Evolutionary conservation across 2,113 vertebrate genomes (phyloP).

Genomic region (Phylloscopus whistleri): DNA sequence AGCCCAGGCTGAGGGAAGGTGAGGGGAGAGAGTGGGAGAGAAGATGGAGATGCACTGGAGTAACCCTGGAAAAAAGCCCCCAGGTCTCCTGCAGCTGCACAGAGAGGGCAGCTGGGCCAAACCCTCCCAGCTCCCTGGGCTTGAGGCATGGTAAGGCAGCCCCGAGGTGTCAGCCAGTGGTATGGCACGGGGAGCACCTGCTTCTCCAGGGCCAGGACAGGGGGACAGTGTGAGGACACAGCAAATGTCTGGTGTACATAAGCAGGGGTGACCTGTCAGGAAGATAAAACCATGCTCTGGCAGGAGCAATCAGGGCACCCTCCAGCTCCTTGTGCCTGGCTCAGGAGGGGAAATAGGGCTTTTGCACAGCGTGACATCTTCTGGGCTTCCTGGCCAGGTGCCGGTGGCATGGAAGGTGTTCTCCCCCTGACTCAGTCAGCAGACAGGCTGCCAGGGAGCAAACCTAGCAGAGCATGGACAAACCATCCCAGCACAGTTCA

Average conservation of each 20-base stretch:
- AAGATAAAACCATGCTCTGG: not conserved
- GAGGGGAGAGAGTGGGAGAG: not conserved
- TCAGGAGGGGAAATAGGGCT: not conserved
- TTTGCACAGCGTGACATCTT: not conserved
- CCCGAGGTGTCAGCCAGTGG: fast-evolving
- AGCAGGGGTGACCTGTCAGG: not conserved
- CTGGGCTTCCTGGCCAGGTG: not conserved
- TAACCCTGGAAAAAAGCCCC: not conserved
- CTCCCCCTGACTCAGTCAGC: not conserved
- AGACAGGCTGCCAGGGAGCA: not conserved
- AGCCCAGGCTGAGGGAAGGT: not conserved
- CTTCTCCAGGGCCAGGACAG: not conserved
- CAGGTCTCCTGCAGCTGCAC: not conserved
- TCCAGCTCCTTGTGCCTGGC: not conserved
- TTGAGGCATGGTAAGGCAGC: not conserved
- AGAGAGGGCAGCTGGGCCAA: not conserved
- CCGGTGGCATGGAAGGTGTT: not conserved
- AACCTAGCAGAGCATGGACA: not conserved
- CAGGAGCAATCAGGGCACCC: not conserved
- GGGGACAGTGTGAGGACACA: not conserved
- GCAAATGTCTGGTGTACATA: too few species aligned
- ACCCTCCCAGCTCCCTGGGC: not conserved
- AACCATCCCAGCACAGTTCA: not conserved
- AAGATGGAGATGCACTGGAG: not conserved
- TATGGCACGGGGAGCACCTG: fast-evolving